Evolutionary conservation across 2,797 vertebrate species (phyloP).

Genomic region (Peromyscus melanophrys): DNA sequence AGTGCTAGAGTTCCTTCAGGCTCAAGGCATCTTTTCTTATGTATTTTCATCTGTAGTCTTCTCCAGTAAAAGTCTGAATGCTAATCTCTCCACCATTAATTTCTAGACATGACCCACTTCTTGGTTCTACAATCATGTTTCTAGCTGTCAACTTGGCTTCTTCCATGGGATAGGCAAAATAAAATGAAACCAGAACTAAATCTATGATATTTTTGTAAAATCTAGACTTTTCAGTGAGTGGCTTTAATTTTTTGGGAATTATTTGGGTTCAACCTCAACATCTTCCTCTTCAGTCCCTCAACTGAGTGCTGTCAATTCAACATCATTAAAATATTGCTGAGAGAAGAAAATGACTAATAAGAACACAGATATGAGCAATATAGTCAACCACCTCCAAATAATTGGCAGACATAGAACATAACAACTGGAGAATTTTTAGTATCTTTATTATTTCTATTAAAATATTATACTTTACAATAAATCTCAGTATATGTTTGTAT

Average conservation of each 20-base stretch:
- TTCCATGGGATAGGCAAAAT: neutral
- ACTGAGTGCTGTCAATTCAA: neutral
- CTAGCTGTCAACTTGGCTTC: neutral
- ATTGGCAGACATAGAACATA: neutral
- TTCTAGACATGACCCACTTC: neutral
- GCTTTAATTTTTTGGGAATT: neutral
- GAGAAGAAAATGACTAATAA: neutral
- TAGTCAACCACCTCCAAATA: neutral
- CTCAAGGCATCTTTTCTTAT: neutral
- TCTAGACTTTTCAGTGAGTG: neutral
- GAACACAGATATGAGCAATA: neutral
- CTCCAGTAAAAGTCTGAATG: neutral
- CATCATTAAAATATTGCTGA: neutral
- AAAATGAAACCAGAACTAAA: neutral
- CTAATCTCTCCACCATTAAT: accelerated
- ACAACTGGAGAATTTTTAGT: neutral
- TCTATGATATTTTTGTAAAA: neutral
- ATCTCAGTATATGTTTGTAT: neutral
- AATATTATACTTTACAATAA: neutral
- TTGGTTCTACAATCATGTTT: neutral
- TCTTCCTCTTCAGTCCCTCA: neutral
- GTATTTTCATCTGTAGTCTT: neutral
- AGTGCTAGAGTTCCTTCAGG: neutral
- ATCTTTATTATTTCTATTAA: neutral
- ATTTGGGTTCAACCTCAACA: neutral